Evolutionary conservation across 2,113 vertebrate species (phyloP), one percentile per base, ranked within the genome.

Genomic region (Ciconia boyciana): DNA sequence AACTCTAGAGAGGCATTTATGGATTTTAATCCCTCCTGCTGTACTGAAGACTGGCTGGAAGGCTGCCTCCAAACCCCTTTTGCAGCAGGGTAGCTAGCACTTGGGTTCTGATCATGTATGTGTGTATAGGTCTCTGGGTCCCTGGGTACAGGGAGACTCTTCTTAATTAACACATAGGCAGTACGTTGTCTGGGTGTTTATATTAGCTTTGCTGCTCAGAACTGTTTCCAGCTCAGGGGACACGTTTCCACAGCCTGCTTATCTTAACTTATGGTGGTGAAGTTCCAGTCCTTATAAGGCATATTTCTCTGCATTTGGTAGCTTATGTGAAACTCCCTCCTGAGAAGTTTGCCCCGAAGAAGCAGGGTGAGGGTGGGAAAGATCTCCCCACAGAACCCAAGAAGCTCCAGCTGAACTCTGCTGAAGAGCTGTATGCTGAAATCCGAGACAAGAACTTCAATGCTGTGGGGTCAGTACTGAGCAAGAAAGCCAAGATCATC

Each of bases 371-470:
- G 41, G 94, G 98, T 1, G 98, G 98, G 41, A 99, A 99, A 81
- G 99, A 99, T 88, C 98, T 99, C 20, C 99, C 99, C 85, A 99
- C 99, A 0, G 99, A 99, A 93, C 98, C 99, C 14, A 99, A 99
- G 98, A 99, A 99, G 96, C 97, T 99, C 32, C 99, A 99, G 96
- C 98, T 99, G 70, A 99, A 99, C 92, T 99, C 99, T 0, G 99
- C 99, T 0, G 99, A 99, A 97, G 99, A 99, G 94, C 98, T 99
- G 8, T 99, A 99, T 0, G 99, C 99, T 0, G 99, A 99, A 98
- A 99, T 99, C 94, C 98, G 99, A 10, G 99, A 99, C 97, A 99
- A 99, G 96, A 99, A 99, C 94, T 99, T 99, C 97, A 99, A 99
- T 1, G 99, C 99, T 0, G 99, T 99, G 52, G 99, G 99, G 32